Percentiles rank a stretch among this genome's conserved stretches.
Conservation (phyloP, 2,113 vertebrate species). For the Chaetodon trifascialis region DNA sequence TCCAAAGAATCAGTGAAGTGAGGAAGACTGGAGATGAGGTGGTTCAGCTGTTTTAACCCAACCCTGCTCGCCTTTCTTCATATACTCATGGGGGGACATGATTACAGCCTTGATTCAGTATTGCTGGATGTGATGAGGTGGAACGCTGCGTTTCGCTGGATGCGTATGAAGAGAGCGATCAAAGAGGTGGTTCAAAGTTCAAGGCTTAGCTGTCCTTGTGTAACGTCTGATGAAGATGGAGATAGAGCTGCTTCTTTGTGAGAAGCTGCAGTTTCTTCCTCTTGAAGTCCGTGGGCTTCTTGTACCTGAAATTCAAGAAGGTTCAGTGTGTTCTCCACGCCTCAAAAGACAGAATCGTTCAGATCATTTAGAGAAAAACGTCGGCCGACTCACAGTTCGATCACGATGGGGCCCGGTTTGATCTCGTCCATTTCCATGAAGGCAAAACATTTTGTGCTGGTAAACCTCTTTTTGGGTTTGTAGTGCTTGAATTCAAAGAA, state of each 20-base stretch:
- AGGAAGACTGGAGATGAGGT: constrained; percentile 60
- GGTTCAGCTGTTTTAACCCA: background rate
- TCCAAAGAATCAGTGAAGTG: constrained; percentile 9
- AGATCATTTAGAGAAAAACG: background rate
- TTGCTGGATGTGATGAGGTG: constrained; percentile 69
- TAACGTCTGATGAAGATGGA: constrained; percentile 96
- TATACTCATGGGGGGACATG: background rate
- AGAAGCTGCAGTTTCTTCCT: constrained; percentile 98
- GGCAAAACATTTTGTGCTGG: constrained; percentile 99
- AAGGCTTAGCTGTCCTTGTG: constrained; percentile 91
- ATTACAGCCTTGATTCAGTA: constrained; percentile 41
- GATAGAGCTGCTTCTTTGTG: constrained; percentile 99
- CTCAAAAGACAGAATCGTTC: background rate
- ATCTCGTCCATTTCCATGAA: constrained; percentile 99
- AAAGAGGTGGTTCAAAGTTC: constrained; percentile 8
- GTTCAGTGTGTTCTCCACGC: background rate
- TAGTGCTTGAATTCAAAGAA: constrained; percentile 99
- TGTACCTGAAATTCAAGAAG: constrained; percentile 88
- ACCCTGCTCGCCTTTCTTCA: constrained; percentile 22
- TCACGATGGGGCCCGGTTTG: constrained; percentile 94
- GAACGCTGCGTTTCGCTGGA: constrained; percentile 42
- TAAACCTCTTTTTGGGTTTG: constrained; percentile 98
- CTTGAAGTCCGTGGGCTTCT: constrained; percentile 99
- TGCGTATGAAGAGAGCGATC: constrained; percentile 43
- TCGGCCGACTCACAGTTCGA: constrained; percentile 92